These are phyloP conservation scores for Standfussiana lucernea DNA, from an alignment of 2,888 invertebrate genomes.

Conservation along the genomic window DNA sequence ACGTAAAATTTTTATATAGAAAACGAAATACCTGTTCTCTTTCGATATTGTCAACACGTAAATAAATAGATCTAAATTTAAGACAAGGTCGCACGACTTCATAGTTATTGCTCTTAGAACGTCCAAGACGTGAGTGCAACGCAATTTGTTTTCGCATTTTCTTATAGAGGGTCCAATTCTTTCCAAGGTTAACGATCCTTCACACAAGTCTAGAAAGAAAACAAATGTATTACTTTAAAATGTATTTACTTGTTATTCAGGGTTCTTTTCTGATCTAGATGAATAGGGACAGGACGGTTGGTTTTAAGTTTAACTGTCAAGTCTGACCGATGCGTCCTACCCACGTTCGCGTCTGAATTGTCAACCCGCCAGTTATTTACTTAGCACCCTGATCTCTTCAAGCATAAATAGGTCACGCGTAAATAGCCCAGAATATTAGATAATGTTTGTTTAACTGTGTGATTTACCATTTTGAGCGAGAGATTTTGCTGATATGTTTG, in stretches of 20 bases:
- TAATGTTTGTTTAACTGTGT: conserved; percentile 36
- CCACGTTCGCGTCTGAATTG: conserved; percentile 54
- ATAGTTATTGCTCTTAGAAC: conserved; percentile 23
- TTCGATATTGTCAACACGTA: conserved; percentile 41
- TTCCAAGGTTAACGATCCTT: conserved; percentile 25
- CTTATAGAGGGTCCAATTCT: conserved; percentile 8
- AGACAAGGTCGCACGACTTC: conserved; percentile 40
- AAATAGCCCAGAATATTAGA: conserved; percentile 46
- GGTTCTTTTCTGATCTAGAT: conserved; percentile 34
- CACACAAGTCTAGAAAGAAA: conserved; percentile 8
- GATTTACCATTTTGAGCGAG: conserved; percentile 32
- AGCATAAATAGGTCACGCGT: conserved; percentile 44
- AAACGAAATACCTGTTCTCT: not conserved
- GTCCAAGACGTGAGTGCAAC: conserved; percentile 21
- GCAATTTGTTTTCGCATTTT: conserved; percentile 40
- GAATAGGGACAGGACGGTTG: conserved; percentile 15
- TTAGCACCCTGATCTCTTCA: conserved; percentile 42
- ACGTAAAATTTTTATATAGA: not conserved
- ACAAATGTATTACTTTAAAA: conserved; percentile 24
- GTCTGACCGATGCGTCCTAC: conserved; percentile 43
- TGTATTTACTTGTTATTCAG: conserved; percentile 32
- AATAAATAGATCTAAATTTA: conserved; percentile 44
- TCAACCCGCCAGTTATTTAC: conserved; percentile 52
- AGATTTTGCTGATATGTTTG: conserved; percentile 45
- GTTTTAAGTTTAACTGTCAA: conserved; percentile 43